Conservation (phyloP, 2,888 invertebrate genomes). For the Amiota mariae region DNA sequence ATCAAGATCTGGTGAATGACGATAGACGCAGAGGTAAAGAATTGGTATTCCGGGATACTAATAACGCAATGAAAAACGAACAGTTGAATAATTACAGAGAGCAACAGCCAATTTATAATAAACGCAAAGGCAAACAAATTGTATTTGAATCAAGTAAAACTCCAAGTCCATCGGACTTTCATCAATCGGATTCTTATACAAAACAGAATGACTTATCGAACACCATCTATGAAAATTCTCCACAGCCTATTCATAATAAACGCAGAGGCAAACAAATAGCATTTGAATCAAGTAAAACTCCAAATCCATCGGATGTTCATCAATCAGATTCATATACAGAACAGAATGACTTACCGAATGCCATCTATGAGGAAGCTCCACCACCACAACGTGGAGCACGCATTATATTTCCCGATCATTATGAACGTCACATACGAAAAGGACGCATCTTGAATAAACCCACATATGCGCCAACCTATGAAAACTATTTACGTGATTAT, state of each 20-base stretch:
- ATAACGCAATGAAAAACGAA: background rate
- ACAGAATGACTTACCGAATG: conserved; percentile 47
- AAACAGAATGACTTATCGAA: conserved; percentile 45
- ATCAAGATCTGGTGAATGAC: conserved; percentile 45
- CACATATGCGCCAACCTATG: conserved; percentile 55
- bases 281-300: background rate
- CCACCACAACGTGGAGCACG: conserved; percentile 61
- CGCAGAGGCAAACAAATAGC: background rate
- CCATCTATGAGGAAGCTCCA: conserved; percentile 50
- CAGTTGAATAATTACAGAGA: background rate
- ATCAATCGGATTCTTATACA: conserved; percentile 26
- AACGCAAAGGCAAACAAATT: background rate
- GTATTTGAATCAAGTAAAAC: background rate
- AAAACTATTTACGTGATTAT: conserved; percentile 43
- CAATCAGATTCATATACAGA: conserved; percentile 28
- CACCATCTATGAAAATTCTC: conserved; percentile 49
- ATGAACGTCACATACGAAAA: conserved; percentile 60
- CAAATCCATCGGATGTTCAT: conserved; percentile 12
- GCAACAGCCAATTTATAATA: background rate
- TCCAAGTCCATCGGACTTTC: background rate
- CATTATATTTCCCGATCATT: conserved; percentile 75
- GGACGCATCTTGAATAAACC: conserved; percentile 70
- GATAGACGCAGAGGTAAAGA: conserved; percentile 2
- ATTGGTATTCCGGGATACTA: background rate
- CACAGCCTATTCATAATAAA: background rate